Evolutionary conservation across 2,797 vertebrate species (phyloP), one percentile per base, ranked within the genome.

Genomic region (Microctenopoma steveboyesi): DNA sequence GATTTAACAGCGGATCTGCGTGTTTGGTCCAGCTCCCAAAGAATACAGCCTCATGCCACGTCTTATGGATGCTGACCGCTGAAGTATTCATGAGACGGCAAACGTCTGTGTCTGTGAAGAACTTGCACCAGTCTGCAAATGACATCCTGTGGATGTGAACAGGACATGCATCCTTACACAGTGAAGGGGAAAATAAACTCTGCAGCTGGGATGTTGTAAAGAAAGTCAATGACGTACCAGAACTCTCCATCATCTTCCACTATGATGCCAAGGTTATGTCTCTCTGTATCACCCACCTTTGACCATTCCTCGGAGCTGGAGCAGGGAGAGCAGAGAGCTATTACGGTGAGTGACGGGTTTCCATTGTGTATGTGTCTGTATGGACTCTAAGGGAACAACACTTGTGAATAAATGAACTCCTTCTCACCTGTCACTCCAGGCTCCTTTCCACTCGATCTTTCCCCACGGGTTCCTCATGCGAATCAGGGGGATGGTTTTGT

Each of bases 381-480:
- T 30, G 27, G 50, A 8, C 16, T 37, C 51, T 8, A 35, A 45
- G 25, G 18, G 11, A 35, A n/a, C 30, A 18, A 35, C 33, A 11
- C 13, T 18, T 16, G 22, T 35, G n/a, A 22, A 27, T 4, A 66
- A 37, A 51, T 39, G 1, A 33, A 14, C 25, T 46, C 4, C 43
- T 43, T 25, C 79, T 92, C 79, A 98, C 97, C 91, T 92, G 91
- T 99, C 97, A 1, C 97, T 97, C 97, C 97, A 99, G 35, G 96
- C 67, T 0, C 97, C 97, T 0, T 88, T 96, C 97, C 97, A 99
- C 76, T 99, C 97, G 0, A 74, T 96, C 61, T 92, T 94, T 15
- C 97, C 97, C 95, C 97, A 95, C n/a, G 97, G 97, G 59, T 99
- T 99, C 84, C 97, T 96, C 94, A 99, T 92, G 68, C 96, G 94